Base-by-base conservation (phyloP, 2,797 vertebrate species). In the Capromys pilorides region DNA sequence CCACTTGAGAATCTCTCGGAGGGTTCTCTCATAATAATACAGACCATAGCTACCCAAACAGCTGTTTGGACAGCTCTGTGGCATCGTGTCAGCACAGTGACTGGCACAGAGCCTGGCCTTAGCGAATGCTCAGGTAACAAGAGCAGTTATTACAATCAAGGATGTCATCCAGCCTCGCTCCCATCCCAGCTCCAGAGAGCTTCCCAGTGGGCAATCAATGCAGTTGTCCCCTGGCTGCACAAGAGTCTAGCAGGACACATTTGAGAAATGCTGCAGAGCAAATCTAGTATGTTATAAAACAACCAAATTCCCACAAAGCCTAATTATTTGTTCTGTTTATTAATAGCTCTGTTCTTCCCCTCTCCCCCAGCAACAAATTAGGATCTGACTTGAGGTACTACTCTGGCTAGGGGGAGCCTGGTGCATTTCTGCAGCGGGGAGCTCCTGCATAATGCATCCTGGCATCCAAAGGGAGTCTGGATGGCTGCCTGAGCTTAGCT, bases 371-470 rank as follows among this genome's bases (percentile, higher is more conserved):
- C 80, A 78, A 45, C 69, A 97, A 93, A 97, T 64, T 90, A 94
- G 82, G 71, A 73, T 90, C 33, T 24, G 62, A 95, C 92, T 96
- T 90, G 96, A 98, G 97, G 86, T 51, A 6, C 0, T 0, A 28
- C 24, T 83, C 41, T 92, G 96, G 33, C 90, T 95, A 95, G 90
- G 93, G 62, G 13, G 0, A 57, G 36, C 33, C 88, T 92, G n/a
- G n/a, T 19, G n/a, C 12, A 0, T 91, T 84, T 89, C 93, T 36
- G 71, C 28, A 2, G 96, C 79, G 80, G 93, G 81, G 49, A 73
- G 54, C 94, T 95, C 54, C 51, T 90, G 28, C 36, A 82, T 95
- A 90, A 94, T 94, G 92, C 88, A 94, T 96, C 91, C 96, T 89
- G 67, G 28, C 92, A 92, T 87, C 67, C 57, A n/a, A 67, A 93